Evolutionary conservation across 2,113 vertebrate species (phyloP).

Genomic region (Pedetes capensis): DNA sequence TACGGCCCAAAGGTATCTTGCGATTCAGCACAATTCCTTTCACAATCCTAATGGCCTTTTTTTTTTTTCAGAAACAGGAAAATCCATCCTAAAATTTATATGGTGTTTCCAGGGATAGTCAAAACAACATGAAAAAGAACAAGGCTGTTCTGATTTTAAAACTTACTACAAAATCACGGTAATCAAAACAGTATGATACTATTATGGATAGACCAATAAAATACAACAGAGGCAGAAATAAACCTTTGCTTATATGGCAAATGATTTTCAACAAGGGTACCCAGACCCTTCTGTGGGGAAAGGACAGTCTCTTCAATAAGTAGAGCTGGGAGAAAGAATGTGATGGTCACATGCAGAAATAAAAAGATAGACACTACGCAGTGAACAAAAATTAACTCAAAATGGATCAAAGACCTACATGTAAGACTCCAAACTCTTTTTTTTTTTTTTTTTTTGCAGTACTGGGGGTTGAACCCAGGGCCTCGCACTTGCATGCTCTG

Average conservation of each 20-base stretch:
- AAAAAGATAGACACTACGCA: rapidly evolving
- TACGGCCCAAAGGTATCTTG: neutral
- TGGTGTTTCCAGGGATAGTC: neutral
- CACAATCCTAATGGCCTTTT: neutral
- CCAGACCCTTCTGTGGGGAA: rapidly evolving
- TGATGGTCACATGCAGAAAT: rapidly evolving
- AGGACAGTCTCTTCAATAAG: too few species aligned
- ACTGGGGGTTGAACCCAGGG: too few species aligned
- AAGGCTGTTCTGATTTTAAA: neutral
- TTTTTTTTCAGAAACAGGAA: neutral
- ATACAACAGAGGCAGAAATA: rapidly evolving
- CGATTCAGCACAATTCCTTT: neutral
- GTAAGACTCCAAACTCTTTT: too few species aligned
- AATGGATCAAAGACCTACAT: neutral
- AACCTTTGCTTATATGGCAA: rapidly evolving
- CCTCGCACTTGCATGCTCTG: too few species aligned
- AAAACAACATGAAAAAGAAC: neutral
- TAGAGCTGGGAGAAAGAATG: rapidly evolving
- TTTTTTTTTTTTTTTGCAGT: too few species aligned
- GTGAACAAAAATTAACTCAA: neutral
- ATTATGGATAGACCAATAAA: rapidly evolving
- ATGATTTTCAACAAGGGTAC: neutral
- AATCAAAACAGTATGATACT: rapidly evolving
- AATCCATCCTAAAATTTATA: neutral
- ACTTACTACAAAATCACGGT: rapidly evolving